Percentiles rank a stretch among this genome's conserved stretches.
Conservation (phyloP, 2,113 vertebrate species). For the Coptodon bakossiorum region DNA sequence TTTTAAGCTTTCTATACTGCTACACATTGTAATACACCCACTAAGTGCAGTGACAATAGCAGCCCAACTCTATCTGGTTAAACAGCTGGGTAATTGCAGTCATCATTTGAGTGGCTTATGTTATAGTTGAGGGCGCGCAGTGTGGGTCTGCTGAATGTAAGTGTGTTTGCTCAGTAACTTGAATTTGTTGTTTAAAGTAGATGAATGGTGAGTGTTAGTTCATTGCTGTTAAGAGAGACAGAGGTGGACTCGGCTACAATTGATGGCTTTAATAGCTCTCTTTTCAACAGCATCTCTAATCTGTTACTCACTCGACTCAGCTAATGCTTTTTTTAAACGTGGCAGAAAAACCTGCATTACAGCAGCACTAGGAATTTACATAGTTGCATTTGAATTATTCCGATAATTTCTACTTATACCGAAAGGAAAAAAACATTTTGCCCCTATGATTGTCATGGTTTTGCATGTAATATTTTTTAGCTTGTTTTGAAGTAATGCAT, state of each 20-base stretch:
- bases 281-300: neutral
- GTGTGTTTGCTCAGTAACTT: conserved; percentile 27
- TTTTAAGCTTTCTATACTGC: neutral
- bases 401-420: too few species aligned
- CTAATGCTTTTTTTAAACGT: neutral
- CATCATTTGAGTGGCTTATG: conserved; percentile 27
- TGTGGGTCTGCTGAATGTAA: neutral
- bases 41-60: conserved; percentile 15
- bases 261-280: neutral
- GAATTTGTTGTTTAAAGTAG: neutral
- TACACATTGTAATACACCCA: neutral
- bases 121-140: conserved; percentile 4
- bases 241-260: neutral
- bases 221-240: neutral
- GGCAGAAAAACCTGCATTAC: neutral
- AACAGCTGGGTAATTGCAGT: conserved; percentile 45
- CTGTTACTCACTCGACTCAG: neutral
- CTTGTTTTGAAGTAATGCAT: neutral
- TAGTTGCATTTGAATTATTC: neutral
- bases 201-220: conserved; percentile 19
- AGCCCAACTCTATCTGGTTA: neutral
- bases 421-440: neutral
- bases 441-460: neutral
- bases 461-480: neutral
- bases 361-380: neutral